Evolutionary conservation across 2,888 invertebrate species (phyloP).

Genomic region (Orthonevra nobilis): DNA sequence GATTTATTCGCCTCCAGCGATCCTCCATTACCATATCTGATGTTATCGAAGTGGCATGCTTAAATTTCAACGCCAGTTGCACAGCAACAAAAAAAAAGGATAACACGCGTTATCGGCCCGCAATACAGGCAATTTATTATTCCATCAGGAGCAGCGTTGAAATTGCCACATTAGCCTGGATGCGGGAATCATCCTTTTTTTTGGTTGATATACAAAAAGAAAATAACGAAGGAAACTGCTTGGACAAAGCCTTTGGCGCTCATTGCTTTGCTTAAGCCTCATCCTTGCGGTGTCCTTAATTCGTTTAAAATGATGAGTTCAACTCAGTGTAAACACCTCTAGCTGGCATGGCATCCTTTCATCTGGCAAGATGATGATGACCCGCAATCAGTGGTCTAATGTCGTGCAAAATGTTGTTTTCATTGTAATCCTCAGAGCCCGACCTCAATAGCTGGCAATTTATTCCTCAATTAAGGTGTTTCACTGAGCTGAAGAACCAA

Average conservation of each 20-base stretch:
- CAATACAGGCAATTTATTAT: slow-evolving; percentile 33
- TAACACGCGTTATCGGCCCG: slow-evolving; percentile 35
- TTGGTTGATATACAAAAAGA: no score
- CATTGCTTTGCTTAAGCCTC: slow-evolving; percentile 31
- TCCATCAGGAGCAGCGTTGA: slow-evolving; percentile 23
- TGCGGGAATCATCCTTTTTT: slow-evolving; percentile 20
- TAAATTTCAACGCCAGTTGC: background rate
- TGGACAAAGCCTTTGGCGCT: slow-evolving; percentile 8
- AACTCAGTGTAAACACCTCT: slow-evolving; percentile 1
- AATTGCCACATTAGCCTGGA: slow-evolving; percentile 37
- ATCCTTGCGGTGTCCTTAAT: slow-evolving; percentile 37
- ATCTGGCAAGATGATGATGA: slow-evolving; percentile 24
- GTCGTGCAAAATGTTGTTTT: slow-evolving; percentile 60
- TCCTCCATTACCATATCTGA: slow-evolving; percentile 27
- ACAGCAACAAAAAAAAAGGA: background rate
- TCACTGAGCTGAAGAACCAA: slow-evolving; percentile 12
- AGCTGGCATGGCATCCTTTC: background rate
- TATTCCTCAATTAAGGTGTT: slow-evolving; percentile 60
- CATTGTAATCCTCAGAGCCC: slow-evolving; percentile 25
- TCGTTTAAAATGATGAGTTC: slow-evolving; percentile 53
- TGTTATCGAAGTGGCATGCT: background rate
- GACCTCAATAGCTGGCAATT: slow-evolving; percentile 43
- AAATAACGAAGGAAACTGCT: slow-evolving; percentile 15
- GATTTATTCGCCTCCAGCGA: slow-evolving; percentile 20
- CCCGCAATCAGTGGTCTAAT: slow-evolving; percentile 57